Evolutionary conservation across 2,113 vertebrate species (phyloP).

Genomic region (Oncorhynchus masou): DNA sequence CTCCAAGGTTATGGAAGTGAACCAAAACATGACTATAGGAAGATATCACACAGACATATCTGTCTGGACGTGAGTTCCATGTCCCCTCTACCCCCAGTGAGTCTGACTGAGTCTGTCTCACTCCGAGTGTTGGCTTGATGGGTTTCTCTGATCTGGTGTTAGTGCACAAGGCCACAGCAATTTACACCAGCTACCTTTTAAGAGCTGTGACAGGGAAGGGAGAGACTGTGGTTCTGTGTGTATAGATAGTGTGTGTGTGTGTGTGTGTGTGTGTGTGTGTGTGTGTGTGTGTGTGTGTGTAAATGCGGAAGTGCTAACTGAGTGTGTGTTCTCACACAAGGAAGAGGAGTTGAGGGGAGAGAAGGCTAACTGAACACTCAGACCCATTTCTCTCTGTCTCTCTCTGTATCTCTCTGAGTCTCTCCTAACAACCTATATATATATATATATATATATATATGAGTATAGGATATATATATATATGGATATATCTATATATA

Average conservation of each 20-base stretch:
- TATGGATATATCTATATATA: too few species aligned
- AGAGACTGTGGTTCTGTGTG: neutral
- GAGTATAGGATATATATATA: too few species aligned
- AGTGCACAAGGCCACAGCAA: slow-evolving; percentile 15
- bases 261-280: slow-evolving; percentile 3
- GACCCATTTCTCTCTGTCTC: neutral
- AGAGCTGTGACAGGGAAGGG: neutral
- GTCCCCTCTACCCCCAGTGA: neutral
- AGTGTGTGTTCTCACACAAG: slow-evolving; percentile 54
- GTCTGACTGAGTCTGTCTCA: neutral
- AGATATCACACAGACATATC: neutral
- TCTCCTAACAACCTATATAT: too few species aligned
- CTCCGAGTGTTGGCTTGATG: slow-evolving; percentile 18
- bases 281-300: slow-evolving; percentile 42
- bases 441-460: too few species aligned
- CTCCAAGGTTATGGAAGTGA: too few species aligned
- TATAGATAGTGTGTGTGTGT: neutral
- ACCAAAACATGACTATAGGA: too few species aligned
- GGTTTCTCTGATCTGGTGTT: slow-evolving; percentile 19
- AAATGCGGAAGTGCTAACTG: slow-evolving; percentile 63
- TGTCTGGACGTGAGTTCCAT: neutral
- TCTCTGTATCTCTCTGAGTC: neutral
- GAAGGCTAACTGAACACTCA: slow-evolving; percentile 28
- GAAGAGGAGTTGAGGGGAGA: slow-evolving; percentile 36
- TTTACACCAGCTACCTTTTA: slow-evolving; percentile 26